Conservation (phyloP, 2,113 vertebrate genomes). For the Ictidomys tridecemlineatus region DNA sequence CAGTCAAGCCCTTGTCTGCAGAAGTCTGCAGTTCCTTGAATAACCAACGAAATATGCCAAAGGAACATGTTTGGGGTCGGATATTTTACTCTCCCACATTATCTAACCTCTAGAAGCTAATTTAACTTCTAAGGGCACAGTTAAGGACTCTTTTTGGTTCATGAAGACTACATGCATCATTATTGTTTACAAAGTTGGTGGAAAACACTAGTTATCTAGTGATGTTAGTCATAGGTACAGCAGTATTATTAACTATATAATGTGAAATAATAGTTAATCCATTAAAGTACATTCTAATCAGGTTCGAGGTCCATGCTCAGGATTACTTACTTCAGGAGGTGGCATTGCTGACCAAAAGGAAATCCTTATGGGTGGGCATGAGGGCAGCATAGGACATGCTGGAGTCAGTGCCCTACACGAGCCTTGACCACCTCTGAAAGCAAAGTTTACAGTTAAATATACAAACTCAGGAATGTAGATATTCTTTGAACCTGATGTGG, state of each 20-base stretch:
- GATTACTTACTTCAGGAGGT: not conserved
- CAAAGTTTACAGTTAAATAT: not conserved
- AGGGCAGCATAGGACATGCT: not conserved
- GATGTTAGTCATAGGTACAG: not conserved
- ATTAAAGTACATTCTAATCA: not conserved
- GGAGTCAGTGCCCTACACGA: not conserved
- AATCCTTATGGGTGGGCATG: not conserved
- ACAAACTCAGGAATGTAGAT: not conserved
- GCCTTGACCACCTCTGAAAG: too few relatives aligned
- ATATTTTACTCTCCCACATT: too few relatives aligned
- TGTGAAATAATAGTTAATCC: not conserved
- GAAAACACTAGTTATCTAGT: not conserved
- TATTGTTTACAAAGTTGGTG: not conserved
- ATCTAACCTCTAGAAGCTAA: not conserved
- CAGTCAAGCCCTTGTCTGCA: not conserved
- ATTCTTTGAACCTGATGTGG: not conserved
- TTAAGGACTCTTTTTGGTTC: too few relatives aligned
- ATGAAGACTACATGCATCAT: not conserved
- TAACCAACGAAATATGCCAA: not conserved
- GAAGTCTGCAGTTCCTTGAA: not conserved
- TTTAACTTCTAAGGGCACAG: not conserved
- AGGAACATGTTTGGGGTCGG: too few relatives aligned
- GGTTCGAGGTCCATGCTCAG: not conserved
- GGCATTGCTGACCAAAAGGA: too few relatives aligned
- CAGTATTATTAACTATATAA: too few relatives aligned